phyloP scores from a whole-genome alignment of 2,797 vertebrate species.

The Furcifer pardalis region DNA sequence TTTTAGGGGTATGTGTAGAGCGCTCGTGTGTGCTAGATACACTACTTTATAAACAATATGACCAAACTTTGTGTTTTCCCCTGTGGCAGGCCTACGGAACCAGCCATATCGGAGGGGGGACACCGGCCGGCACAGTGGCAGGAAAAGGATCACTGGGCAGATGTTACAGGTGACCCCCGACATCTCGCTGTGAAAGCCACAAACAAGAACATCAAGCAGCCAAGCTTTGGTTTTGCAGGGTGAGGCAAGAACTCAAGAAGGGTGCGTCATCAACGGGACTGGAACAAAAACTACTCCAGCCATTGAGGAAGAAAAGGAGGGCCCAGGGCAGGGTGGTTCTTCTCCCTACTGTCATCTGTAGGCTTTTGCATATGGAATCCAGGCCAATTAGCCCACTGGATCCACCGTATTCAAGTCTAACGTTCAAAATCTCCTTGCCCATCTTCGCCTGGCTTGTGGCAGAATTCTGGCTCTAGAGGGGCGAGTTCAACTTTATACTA shows the following conservation, averaged over 20 bases:
- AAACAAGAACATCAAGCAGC: not conserved
- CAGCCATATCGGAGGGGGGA: constrained; percentile 91
- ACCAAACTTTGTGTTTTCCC: accelerated
- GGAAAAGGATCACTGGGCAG: constrained; percentile 81
- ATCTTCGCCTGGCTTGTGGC: not conserved
- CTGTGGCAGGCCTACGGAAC: constrained; percentile 84
- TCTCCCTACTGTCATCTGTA: not conserved
- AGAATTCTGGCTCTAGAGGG: not conserved
- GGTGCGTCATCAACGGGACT: not conserved
- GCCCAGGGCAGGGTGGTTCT: not conserved
- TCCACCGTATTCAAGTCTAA: not conserved
- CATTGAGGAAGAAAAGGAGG: not conserved
- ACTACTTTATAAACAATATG: not conserved
- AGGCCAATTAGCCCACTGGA: not conserved
- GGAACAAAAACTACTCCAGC: not conserved
- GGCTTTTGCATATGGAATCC: not conserved
- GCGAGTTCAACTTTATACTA: not conserved
- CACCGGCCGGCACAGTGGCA: constrained; percentile 82
- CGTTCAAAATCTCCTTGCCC: not conserved
- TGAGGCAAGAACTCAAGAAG: not conserved
- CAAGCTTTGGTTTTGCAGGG: not conserved
- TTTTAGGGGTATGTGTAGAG: too few relatives aligned
- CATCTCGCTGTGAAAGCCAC: constrained; percentile 82
- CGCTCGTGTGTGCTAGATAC: not conserved
- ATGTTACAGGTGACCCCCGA: constrained; percentile 86